Base-by-base conservation (phyloP, 2,888 invertebrate genomes). In the Dyspetes luteomarginatus region DNA sequence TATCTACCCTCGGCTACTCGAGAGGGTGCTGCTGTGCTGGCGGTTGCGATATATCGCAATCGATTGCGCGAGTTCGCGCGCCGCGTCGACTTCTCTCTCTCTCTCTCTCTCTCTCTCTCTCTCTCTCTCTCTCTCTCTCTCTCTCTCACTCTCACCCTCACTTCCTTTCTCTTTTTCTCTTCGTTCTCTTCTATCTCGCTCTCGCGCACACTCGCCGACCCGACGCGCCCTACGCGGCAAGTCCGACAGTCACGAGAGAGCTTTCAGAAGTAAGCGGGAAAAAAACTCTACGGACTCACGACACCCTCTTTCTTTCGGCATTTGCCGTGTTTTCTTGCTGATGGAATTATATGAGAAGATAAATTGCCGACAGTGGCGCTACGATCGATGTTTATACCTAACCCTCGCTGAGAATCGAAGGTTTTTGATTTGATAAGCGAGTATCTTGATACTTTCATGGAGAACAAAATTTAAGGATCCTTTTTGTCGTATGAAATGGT, bases 41-140 rank as follows among this genome's bases (percentile, higher is more conserved):
- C 55, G 80, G 84, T 76, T 87, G 90, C 90, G 90, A 91, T 91
- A 91, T 91, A 91, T 90, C 90, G 90, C 89, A 90, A 91, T 91
- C 90, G 91, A 91, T 91, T 90, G 85, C 86, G 84, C 84, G 83
- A 87, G 86, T 85, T 87, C 87, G 88, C 89, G 88, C 90, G 81
- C 86, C 86, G 84, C 83, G 75, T 82, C 84, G 82, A 78, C 83
- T 76, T 28, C 72, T 36, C 41, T n/a, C 30, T 56, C 73, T 28
- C 64, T 9, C 15, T 48, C 30, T 1, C 48, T 4, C n/a, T n/a
- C 52, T 56, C 45, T 62, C 36, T 50, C 15, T 22, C 12, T 56
- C 68, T 55, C 50, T 9, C 48, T 9, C 15, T 12, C 50, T 30
- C 48, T 19, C 2, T 9, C 45, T 7, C 78, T 81, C 74, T 30